A percentile compares a stretch with the other conserved stretches of the same genome.
phyloP scores from a whole-genome alignment of 2,113 vertebrate genomes.

The Cynopterus brachyotis region DNA sequence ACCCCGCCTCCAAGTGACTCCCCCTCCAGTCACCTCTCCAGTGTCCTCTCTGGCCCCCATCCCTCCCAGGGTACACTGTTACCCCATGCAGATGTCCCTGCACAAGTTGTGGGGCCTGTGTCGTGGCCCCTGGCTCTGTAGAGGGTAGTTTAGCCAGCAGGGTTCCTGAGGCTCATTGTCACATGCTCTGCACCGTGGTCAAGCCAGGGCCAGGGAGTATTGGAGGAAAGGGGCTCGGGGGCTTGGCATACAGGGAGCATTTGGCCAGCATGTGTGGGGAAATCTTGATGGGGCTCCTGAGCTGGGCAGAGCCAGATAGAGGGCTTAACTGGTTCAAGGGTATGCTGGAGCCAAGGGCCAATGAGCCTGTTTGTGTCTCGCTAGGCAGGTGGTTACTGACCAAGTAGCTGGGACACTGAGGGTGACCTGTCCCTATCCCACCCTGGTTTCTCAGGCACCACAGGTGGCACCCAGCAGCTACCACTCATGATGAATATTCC shows the following conservation, averaged over 20 bases:
- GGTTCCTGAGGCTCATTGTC: neutral
- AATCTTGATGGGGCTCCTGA: neutral
- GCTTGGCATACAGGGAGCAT: neutral
- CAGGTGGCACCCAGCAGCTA: neutral
- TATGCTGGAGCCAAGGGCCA: neutral
- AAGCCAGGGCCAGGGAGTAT: neutral
- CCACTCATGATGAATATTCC: neutral
- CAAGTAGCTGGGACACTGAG: neutral
- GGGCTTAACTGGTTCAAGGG: neutral
- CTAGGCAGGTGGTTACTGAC: neutral
- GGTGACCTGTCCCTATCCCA: too few species aligned
- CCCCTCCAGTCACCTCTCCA: neutral
- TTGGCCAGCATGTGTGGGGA: neutral
- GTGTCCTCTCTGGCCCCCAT: neutral
- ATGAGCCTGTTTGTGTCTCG: neutral
- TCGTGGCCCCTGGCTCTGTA: neutral
- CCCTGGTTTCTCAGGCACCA: neutral
- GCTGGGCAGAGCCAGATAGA: neutral
- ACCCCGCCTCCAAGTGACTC: neutral
- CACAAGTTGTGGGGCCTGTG: neutral
- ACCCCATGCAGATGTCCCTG: neutral
- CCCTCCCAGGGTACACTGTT: fast-evolving
- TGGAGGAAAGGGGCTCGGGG: neutral
- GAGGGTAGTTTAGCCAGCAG: neutral
- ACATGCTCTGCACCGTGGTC: neutral